phyloP scores from a whole-genome alignment of 1,140 invertebrate species.

The Trachymyrmex septentrionalis region DNA sequence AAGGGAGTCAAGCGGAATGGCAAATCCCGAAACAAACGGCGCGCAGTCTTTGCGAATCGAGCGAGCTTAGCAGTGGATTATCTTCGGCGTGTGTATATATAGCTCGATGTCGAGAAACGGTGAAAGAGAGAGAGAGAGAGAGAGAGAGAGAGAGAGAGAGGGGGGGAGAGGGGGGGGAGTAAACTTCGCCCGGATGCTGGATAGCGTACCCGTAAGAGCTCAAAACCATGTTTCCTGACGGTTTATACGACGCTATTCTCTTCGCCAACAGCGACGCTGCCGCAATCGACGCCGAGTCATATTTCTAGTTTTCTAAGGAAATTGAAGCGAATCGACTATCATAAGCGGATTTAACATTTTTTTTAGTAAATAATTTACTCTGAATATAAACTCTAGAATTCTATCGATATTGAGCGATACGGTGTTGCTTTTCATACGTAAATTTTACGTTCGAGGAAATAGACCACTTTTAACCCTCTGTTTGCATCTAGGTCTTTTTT shows the following conservation, averaged over 20 bases:
- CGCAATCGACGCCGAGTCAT: constrained; percentile 15
- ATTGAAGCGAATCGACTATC: constrained; percentile 9
- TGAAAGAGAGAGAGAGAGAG: neutral
- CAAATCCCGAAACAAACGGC: constrained; percentile 77
- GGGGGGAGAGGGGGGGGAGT: neutral
- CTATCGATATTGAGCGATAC: too few species aligned
- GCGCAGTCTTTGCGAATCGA: constrained; percentile 75
- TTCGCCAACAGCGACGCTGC: neutral
- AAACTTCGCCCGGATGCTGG: constrained; percentile 58
- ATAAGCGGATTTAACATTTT: constrained; percentile 56
- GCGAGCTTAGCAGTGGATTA: constrained; percentile 77
- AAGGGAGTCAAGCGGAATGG: constrained; percentile 74
- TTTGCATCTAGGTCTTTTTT: too few species aligned
- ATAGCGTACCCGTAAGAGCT: constrained; percentile 59
- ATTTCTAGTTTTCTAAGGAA: neutral
- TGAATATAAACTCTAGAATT: constrained; percentile 28
- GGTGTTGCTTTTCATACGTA: too few species aligned
- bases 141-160: neutral
- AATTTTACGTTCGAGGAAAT: too few species aligned
- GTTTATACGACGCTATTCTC: constrained; percentile 52
- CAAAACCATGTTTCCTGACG: constrained; percentile 57
- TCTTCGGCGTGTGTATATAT: constrained; percentile 67
- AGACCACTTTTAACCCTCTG: too few species aligned
- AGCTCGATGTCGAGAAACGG: constrained; percentile 54
- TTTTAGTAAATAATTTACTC: constrained; percentile 58